phyloP scores from a whole-genome alignment of 2,797 vertebrate genomes.

The Pangasius djambal region DNA sequence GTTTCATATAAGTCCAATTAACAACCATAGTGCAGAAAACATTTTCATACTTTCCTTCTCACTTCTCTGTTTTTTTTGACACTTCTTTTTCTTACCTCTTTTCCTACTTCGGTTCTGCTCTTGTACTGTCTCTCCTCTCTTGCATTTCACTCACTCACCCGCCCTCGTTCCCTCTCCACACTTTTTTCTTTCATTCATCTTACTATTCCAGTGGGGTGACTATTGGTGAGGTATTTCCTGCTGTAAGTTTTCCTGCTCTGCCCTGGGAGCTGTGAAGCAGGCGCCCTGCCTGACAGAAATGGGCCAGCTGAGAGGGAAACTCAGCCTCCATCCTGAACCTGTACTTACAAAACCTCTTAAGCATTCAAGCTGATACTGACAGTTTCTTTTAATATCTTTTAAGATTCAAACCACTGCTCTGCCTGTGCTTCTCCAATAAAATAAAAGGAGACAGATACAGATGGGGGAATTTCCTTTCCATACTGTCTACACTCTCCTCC shows the following conservation, averaged over 20 bases:
- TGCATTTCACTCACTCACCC: slow-evolving; percentile 3
- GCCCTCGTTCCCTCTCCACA: background rate
- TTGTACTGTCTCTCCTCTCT: background rate
- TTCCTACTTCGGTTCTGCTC: slow-evolving; percentile 15
- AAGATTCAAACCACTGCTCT: background rate
- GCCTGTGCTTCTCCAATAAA: background rate
- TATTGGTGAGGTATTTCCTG: slow-evolving; percentile 77
- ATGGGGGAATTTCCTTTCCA: background rate
- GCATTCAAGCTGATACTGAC: slow-evolving; percentile 16
- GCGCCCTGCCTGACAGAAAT: slow-evolving; percentile 54
- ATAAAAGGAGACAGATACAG: background rate
- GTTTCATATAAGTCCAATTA: slow-evolving; percentile 71
- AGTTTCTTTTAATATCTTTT: background rate
- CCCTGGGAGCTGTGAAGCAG: slow-evolving; percentile 69
- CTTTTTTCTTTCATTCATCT: slow-evolving; percentile 66
- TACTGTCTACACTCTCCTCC: background rate
- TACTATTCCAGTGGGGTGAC: slow-evolving; percentile 73
- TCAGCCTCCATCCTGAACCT: slow-evolving; percentile 45
- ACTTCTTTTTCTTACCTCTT: slow-evolving; percentile 6
- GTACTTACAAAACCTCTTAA: slow-evolving; percentile 13
- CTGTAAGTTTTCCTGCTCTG: slow-evolving; percentile 67
- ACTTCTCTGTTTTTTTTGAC: background rate
- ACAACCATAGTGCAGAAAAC: slow-evolving; percentile 20
- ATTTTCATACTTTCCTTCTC: slow-evolving; percentile 67
- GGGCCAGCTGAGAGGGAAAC: slow-evolving; percentile 48